Base-by-base conservation (phyloP, 2,797 vertebrate genomes). In the Neomorphus geoffroyi region DNA sequence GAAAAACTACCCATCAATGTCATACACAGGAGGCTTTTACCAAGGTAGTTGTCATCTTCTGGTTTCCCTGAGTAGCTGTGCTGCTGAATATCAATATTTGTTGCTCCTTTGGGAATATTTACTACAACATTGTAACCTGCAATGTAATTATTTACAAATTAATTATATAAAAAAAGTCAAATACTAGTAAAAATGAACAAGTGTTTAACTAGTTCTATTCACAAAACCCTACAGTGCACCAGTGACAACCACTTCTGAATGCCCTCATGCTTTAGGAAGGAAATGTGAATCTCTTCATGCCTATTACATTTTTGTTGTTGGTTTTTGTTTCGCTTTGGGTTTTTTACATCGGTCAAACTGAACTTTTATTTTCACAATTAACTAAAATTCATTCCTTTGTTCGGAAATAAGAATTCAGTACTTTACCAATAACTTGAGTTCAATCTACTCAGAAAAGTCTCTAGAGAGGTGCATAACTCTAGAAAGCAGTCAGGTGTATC, bases 31-130 rank as follows among this genome's bases (percentile, higher is more conserved):
- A 95, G 81, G 75, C 73, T 96, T 98, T 98, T 98, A 99, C 99
- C 99, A 94, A 99, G 99, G 97, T 99, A 99, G 98, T 98, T 99
- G 98, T 99, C 99, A 93, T 99, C 99, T 95, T 99, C 99, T 79
- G 99, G 98, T 84, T 98, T 99, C 94, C 99, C 99, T 77, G 99
- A 99, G 97, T 99, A 99, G 98, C 99, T 99, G 98, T 99, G 98
- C 95, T 99, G 99, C 88, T 84, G 98, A 97, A 99, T 98, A 92
- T 99, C 99, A 88, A 99, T 98, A 94, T 99, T 99, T 92, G 99
- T 99, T 88, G 99, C 99, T 97, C 99, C 99, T n/a, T 97, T 97
- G 71, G 99, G 99, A 97, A 99, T 99, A 90, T 98, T 98, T 80
- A 99, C 98, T 86, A 99, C 97, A 11, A 98, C 97, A 92, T 99